These are phyloP conservation scores for Drosophila takahashii DNA, from an alignment of 1,140 invertebrate genomes.

Conservation along the genomic window DNA sequence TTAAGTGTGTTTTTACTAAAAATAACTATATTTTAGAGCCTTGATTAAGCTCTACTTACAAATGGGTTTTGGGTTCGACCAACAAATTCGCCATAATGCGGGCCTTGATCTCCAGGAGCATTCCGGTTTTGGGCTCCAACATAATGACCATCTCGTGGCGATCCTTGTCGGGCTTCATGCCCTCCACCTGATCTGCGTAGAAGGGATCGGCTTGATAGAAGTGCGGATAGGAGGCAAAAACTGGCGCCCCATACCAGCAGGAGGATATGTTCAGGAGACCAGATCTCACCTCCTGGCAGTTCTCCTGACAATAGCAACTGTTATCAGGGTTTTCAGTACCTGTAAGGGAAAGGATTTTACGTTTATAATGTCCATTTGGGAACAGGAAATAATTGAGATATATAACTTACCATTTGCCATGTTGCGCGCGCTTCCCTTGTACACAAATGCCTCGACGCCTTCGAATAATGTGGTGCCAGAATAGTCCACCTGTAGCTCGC, in stretches of 20 bases:
- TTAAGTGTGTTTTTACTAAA: too few species aligned
- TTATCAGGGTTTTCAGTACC: slow-evolving; percentile 56
- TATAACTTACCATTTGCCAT: slow-evolving; percentile 87
- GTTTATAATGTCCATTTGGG: too few species aligned
- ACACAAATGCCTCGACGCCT: slow-evolving; percentile 87
- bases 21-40: too few species aligned
- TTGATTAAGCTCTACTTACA: slow-evolving; percentile 35
- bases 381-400: too few species aligned
- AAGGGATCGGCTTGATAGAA: slow-evolving; percentile 91
- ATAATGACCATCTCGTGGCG: slow-evolving; percentile 89
- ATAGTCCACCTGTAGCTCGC: slow-evolving; percentile 87
- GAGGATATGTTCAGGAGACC: slow-evolving; percentile 60
- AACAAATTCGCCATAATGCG: slow-evolving; percentile 91
- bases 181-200: slow-evolving; percentile 88
- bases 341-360: slow-evolving; percentile 2
- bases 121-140: slow-evolving; percentile 90
- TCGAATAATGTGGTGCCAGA: slow-evolving; percentile 85
- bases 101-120: slow-evolving; percentile 89
- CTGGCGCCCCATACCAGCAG: slow-evolving; percentile 86
- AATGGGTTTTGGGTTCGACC: slow-evolving; percentile 86
- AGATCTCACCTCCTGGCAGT: slow-evolving; percentile 58
- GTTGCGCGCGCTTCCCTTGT: slow-evolving; percentile 85
- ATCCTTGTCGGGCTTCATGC: slow-evolving; percentile 89
- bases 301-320: slow-evolving; percentile 55
- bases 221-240: slow-evolving; percentile 93